These are phyloP conservation scores for Rhagophthalmus giganteus DNA, from an alignment of 2,888 invertebrate species.

Conservation along the genomic window DNA sequence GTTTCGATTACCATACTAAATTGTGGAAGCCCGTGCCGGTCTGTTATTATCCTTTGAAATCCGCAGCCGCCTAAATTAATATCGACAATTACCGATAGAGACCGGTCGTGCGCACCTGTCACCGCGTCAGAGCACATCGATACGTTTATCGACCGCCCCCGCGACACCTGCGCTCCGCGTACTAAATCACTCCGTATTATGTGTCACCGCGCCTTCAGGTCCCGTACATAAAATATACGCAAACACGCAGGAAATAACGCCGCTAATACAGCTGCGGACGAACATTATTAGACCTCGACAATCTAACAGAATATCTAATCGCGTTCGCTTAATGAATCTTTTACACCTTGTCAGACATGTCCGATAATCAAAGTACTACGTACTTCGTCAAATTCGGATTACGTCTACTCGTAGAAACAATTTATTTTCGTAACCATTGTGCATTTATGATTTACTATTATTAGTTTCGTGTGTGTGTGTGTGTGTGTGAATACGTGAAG, in stretches of 20 bases:
- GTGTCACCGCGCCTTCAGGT: constrained; percentile 29
- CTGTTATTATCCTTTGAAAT: constrained; percentile 36
- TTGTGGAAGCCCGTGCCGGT: constrained; percentile 38
- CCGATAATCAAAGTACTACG: constrained; percentile 4
- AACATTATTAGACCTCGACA: constrained; percentile 11
- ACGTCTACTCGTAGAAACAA: too few relatives aligned
- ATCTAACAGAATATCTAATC: constrained; percentile 14
- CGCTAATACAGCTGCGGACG: constrained; percentile 9
- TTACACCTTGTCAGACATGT: constrained; percentile 13
- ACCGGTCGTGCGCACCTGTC: constrained; percentile 35
- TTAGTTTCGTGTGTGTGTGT: too few relatives aligned
- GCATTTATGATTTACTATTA: too few relatives aligned
- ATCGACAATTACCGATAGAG: constrained; percentile 41
- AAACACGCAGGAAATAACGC: constrained; percentile 18
- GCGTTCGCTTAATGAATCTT: constrained; percentile 12
- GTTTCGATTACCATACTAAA: constrained; percentile 41
- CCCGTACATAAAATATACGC: constrained; percentile 19
- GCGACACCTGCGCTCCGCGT: constrained; percentile 35
- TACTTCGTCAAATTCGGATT: too few relatives aligned
- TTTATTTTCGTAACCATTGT: too few relatives aligned
- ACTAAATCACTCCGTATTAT: constrained; percentile 33
- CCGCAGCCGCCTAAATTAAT: constrained; percentile 37
- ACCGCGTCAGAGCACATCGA: constrained; percentile 38
- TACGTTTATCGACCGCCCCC: constrained; percentile 38
- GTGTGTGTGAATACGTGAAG: too few relatives aligned